Evolutionary conservation across 2,888 invertebrate species (phyloP).

Genomic region (Gastrophysa polygoni): DNA sequence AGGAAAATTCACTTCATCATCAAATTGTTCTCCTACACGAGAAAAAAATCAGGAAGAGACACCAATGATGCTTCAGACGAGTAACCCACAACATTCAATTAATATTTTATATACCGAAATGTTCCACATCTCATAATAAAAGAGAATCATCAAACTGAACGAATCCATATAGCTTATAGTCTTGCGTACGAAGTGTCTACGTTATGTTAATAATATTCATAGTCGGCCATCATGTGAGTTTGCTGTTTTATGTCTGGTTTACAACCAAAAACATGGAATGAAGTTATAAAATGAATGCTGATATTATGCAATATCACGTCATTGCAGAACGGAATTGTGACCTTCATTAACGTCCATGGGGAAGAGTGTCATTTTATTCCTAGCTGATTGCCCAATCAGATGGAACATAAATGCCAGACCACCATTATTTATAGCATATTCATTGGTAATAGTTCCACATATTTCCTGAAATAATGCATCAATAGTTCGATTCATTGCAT

Average conservation of each 20-base stretch:
- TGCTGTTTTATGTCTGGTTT: neutral
- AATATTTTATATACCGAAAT: too few species aligned
- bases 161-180: neutral
- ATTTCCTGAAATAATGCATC: constrained; percentile 12
- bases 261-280: neutral
- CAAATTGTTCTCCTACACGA: too few species aligned
- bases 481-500: constrained; percentile 3
- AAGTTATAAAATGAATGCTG: neutral
- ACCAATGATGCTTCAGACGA: too few species aligned
- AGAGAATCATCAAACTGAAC: too few species aligned
- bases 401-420: constrained; percentile 3
- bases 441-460: constrained; percentile 10
- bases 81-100: neutral
- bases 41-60: too few species aligned
- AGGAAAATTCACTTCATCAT: too few species aligned
- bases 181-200: neutral
- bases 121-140: too few species aligned
- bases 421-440: constrained; percentile 9
- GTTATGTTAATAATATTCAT: neutral
- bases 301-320: neutral
- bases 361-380: neutral
- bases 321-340: neutral
- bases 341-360: neutral
- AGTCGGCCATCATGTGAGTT: neutral
- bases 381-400: constrained; percentile 1